Evolutionary conservation across 37 sponge, comb jelly and placozoan species (phyloP).

Genomic region (Aphrocallistes beatrix): DNA sequence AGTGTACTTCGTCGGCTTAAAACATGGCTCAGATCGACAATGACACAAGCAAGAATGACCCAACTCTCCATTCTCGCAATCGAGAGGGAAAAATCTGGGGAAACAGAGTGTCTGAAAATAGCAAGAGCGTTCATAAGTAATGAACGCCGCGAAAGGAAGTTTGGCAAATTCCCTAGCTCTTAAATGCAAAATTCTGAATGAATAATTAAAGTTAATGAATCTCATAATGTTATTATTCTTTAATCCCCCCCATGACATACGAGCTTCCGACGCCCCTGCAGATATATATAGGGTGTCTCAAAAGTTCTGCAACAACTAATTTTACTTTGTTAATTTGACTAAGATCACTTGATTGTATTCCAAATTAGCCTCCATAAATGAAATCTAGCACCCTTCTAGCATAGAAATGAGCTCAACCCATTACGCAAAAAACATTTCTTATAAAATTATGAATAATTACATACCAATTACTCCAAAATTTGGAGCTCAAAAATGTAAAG

Average conservation of each 20-base stretch:
- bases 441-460: too few species aligned
- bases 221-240: not conserved
- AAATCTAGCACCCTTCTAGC: too few species aligned
- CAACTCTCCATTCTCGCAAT: not conserved
- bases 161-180: not conserved
- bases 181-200: not conserved
- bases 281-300: too few species aligned
- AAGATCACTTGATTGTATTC: too few species aligned
- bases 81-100: not conserved
- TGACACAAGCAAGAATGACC: not conserved
- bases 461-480: too few species aligned
- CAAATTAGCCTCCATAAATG: too few species aligned
- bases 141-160: slow-evolving; percentile 11
- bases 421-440: too few species aligned
- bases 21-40: not conserved
- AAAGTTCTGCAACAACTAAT: too few species aligned
- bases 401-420: too few species aligned
- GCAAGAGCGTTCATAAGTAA: slow-evolving; percentile 13
- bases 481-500: too few species aligned
- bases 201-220: not conserved
- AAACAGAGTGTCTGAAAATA: not conserved
- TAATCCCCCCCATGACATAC: not conserved
- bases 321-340: too few species aligned
- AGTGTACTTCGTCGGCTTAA: slow-evolving; percentile 3
- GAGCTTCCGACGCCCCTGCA: slow-evolving; percentile 10